These are phyloP conservation scores for Oreochromis mossambicus DNA, from an alignment of 2,797 vertebrate genomes.

Conservation along the genomic window DNA sequence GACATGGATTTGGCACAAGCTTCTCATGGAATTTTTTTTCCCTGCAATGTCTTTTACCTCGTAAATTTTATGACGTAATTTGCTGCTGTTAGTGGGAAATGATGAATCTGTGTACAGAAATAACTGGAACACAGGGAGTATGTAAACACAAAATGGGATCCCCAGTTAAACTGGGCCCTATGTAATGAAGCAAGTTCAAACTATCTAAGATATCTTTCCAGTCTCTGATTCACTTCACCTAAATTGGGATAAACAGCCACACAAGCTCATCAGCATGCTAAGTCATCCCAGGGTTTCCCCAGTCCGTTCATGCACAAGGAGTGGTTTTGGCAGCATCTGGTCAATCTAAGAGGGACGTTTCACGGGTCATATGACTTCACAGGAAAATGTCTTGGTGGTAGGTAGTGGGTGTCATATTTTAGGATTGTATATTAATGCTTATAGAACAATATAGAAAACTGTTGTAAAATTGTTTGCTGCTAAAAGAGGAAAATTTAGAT, in stretches of 20 bases:
- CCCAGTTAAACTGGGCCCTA: background rate
- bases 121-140: background rate
- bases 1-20: background rate
- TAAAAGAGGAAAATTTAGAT: background rate
- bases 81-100: background rate
- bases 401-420: background rate
- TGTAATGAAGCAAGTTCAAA: background rate
- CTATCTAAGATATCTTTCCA: background rate
- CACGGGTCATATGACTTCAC: background rate
- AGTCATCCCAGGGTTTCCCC: background rate
- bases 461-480: background rate
- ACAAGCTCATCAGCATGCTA: background rate
- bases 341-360: background rate
- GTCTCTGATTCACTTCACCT: background rate
- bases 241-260: background rate
- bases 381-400: background rate
- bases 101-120: background rate
- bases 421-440: background rate
- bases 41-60: background rate
- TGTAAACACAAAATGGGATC: background rate
- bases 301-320: background rate
- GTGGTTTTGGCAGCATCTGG: background rate
- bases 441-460: background rate
- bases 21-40: background rate
- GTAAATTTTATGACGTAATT: background rate